These are phyloP conservation scores for Ornithorhynchus anatinus DNA, from an alignment of 2,113 vertebrate species.

Conservation along the genomic window DNA sequence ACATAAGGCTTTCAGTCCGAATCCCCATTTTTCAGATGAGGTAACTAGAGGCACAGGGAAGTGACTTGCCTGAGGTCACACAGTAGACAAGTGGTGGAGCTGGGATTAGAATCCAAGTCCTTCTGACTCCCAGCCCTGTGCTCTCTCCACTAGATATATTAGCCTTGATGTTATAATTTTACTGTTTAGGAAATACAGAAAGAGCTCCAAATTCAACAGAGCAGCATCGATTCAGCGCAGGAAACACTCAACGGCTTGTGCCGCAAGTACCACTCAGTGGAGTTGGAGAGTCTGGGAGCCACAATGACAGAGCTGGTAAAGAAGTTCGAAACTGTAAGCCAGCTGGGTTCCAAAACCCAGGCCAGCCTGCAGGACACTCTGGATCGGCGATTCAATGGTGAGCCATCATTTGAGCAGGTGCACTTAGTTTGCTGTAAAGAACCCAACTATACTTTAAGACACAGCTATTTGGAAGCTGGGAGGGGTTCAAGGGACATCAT, in stretches of 20 bases:
- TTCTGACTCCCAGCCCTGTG: no score
- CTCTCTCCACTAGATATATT: no score
- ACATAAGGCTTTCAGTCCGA: no score
- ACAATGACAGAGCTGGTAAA: constrained; percentile 83
- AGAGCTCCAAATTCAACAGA: constrained; percentile 83
- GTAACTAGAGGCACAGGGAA: no score
- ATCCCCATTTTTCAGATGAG: no score
- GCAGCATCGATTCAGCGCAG: constrained; percentile 75
- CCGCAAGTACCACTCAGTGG: constrained; percentile 83
- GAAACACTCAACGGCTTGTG: constrained; percentile 87
- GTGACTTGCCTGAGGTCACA: no score
- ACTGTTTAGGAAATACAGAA: constrained; percentile 80
- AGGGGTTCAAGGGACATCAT: constrained; percentile 35
- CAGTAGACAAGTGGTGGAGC: no score
- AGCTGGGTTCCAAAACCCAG: constrained; percentile 79
- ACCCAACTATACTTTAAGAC: constrained; percentile 30
- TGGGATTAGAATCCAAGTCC: no score
- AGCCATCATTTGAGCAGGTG: constrained; percentile 36
- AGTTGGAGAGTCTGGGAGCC: constrained; percentile 81
- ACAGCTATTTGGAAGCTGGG: neutral
- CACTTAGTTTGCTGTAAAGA: constrained; percentile 2
- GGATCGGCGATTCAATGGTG: constrained; percentile 85
- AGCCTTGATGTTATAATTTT: neutral
- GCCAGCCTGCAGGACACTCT: constrained; percentile 82
- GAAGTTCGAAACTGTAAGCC: constrained; percentile 82